A percentile compares a stretch with the other conserved stretches of the same genome.
Evolutionary conservation across 1,140 invertebrate species (phyloP).

Genomic region (Rhizoglyphus robini): DNA sequence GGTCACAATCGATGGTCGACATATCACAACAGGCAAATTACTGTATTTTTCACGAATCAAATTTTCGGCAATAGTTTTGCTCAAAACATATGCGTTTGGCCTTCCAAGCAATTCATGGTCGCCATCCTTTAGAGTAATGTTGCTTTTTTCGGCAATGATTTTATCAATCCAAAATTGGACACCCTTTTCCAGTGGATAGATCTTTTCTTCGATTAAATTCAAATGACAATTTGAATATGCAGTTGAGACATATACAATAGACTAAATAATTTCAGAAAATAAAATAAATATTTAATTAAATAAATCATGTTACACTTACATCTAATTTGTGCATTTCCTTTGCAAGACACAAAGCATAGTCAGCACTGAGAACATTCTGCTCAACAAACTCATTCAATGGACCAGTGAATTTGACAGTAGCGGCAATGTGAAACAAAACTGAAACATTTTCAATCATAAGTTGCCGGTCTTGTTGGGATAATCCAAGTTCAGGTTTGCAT

Average conservation of each 20-base stretch:
- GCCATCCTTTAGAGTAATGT: not conserved
- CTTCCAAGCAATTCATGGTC: slow-evolving; percentile 42
- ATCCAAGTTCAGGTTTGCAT: slow-evolving; percentile 68
- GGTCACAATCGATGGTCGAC: slow-evolving; percentile 82
- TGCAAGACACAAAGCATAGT: slow-evolving; percentile 47
- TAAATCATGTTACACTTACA: not conserved
- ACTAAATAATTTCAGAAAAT: slow-evolving; percentile 24
- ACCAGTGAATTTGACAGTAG: slow-evolving; percentile 97
- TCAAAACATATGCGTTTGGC: slow-evolving; percentile 75
- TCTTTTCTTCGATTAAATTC: slow-evolving; percentile 39
- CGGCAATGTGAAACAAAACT: slow-evolving; percentile 92
- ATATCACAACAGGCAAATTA: slow-evolving; percentile 58
- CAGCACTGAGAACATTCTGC: slow-evolving; percentile 78
- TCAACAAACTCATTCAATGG: slow-evolving; percentile 63
- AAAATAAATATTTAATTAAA: not conserved
- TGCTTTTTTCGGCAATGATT: not conserved
- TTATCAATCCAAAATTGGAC: slow-evolving; percentile 24
- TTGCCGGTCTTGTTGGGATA: slow-evolving; percentile 59
- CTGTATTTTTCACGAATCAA: slow-evolving; percentile 75
- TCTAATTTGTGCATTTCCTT: slow-evolving; percentile 24
- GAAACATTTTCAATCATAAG: slow-evolving; percentile 57
- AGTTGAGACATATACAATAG: slow-evolving; percentile 29
- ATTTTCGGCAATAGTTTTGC: slow-evolving; percentile 64
- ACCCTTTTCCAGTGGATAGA: slow-evolving; percentile 45
- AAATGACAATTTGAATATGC: slow-evolving; percentile 43